phyloP scores from a whole-genome alignment of 2,113 vertebrate species.

The Etheostoma spectabile region DNA sequence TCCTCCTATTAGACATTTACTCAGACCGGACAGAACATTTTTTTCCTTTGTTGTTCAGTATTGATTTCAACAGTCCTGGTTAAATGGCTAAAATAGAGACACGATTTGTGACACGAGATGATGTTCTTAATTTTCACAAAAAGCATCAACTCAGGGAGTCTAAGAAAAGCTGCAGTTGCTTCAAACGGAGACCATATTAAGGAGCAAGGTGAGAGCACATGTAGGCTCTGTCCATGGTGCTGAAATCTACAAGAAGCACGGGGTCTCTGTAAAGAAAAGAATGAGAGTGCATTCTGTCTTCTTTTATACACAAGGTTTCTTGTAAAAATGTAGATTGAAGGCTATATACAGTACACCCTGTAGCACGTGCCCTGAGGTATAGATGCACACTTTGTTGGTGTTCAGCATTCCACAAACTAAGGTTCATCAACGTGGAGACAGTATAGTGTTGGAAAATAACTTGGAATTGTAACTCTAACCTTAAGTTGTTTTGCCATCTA shows the following conservation, averaged over 20 bases:
- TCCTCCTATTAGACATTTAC: neutral
- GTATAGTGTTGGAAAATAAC: neutral
- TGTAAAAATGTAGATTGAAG: neutral
- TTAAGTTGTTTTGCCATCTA: neutral
- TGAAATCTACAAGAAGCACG: constrained; percentile 15
- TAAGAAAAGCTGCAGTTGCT: neutral
- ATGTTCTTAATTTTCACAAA: neutral
- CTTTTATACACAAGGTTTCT: neutral
- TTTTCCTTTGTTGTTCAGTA: neutral
- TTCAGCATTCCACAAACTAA: neutral
- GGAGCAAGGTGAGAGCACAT: neutral
- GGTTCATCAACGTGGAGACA: neutral
- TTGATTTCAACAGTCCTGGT: neutral
- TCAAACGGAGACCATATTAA: neutral
- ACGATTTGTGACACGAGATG: neutral
- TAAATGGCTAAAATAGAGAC: neutral
- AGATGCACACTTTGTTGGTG: neutral
- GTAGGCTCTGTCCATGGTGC: constrained; percentile 51
- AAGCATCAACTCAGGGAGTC: neutral
- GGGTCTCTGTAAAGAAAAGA: neutral
- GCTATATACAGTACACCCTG: neutral
- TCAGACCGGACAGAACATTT: neutral
- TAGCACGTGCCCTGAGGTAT: constrained; percentile 5
- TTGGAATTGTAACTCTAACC: neutral
- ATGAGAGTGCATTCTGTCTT: neutral